phyloP scores from a whole-genome alignment of 1,140 invertebrate species.

The Euura lappo region DNA sequence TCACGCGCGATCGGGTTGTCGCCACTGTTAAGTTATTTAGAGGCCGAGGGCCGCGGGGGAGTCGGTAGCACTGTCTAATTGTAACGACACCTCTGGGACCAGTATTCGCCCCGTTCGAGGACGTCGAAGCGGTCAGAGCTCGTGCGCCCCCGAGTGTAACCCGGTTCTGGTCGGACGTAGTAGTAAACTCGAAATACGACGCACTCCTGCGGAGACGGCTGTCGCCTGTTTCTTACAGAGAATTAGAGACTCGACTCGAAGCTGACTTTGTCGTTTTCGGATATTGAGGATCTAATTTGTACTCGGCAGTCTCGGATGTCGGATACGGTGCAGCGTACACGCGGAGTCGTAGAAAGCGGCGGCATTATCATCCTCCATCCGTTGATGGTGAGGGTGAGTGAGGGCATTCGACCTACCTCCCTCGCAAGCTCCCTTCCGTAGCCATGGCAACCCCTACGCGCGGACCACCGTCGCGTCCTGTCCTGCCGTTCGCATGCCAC shows the following conservation, averaged over 20 bases:
- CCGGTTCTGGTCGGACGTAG: slow-evolving; percentile 38
- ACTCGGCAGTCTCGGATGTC: neutral
- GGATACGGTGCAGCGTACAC: slow-evolving; percentile 14
- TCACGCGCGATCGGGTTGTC: slow-evolving; percentile 52
- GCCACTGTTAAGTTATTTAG: slow-evolving; percentile 58
- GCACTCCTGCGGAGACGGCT: slow-evolving; percentile 36
- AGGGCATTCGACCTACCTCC: slow-evolving; percentile 51
- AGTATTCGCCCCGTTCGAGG: slow-evolving; percentile 36
- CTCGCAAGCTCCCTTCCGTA: slow-evolving; percentile 37
- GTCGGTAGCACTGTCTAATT: slow-evolving; percentile 57
- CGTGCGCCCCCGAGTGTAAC: slow-evolving; percentile 21
- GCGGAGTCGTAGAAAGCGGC: slow-evolving; percentile 53
- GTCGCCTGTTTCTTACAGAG: slow-evolving; percentile 28
- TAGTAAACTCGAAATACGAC: slow-evolving; percentile 51
- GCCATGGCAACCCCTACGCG: slow-evolving; percentile 57
- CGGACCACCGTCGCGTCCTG: slow-evolving; percentile 48
- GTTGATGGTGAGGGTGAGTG: slow-evolving; percentile 47
- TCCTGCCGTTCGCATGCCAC: slow-evolving; percentile 48
- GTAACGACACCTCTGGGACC: slow-evolving; percentile 56
- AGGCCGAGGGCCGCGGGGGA: slow-evolving; percentile 46
- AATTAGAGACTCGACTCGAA: slow-evolving; percentile 3
- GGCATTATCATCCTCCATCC: slow-evolving; percentile 49
- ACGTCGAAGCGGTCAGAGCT: slow-evolving; percentile 40
- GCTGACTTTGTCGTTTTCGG: too few species aligned
- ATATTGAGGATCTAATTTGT: neutral